phyloP scores from a whole-genome alignment of 1,140 invertebrate genomes.

The Whitmania pigra region DNA sequence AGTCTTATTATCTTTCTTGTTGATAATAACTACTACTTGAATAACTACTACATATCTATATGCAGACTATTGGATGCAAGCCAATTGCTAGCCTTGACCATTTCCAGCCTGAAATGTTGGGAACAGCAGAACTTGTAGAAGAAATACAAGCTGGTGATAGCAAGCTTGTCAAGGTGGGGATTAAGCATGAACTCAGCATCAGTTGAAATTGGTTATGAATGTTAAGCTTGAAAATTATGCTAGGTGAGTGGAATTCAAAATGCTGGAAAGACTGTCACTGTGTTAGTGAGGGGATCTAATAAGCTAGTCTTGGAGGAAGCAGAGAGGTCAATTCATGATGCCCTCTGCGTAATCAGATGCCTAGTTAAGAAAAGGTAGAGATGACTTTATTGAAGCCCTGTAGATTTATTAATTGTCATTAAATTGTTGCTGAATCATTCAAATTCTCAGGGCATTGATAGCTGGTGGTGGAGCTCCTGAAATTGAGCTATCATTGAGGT shows the following conservation, averaged over 20 bases:
- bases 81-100: slow-evolving; percentile 98
- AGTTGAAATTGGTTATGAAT: not conserved
- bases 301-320: slow-evolving; percentile 89
- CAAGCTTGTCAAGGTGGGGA: slow-evolving; percentile 76
- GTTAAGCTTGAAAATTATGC: not conserved
- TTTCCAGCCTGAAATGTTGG: slow-evolving; percentile 79
- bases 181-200: slow-evolving; percentile 17
- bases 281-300: slow-evolving; percentile 90
- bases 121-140: slow-evolving; percentile 82
- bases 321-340: slow-evolving; percentile 86
- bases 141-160: slow-evolving; percentile 76
- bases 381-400: not conserved
- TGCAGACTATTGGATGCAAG: slow-evolving; percentile 69
- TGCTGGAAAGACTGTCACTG: slow-evolving; percentile 76
- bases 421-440: too few relatives aligned
- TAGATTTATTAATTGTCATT: not conserved
- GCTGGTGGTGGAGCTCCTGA: slow-evolving; percentile 94
- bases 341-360: slow-evolving; percentile 91
- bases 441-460: slow-evolving; percentile 55
- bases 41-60: slow-evolving; percentile 8
- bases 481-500: slow-evolving; percentile 72
- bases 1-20: slow-evolving; percentile 1
- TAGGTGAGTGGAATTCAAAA: slow-evolving; percentile 76
- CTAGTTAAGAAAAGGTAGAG: slow-evolving; percentile 70
- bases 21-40: not conserved